A percentile compares a stretch with the other conserved stretches of the same genome.
These are phyloP conservation scores for Syndactyla subalaris DNA, from an alignment of 2,797 vertebrate species.

Conservation along the genomic window DNA sequence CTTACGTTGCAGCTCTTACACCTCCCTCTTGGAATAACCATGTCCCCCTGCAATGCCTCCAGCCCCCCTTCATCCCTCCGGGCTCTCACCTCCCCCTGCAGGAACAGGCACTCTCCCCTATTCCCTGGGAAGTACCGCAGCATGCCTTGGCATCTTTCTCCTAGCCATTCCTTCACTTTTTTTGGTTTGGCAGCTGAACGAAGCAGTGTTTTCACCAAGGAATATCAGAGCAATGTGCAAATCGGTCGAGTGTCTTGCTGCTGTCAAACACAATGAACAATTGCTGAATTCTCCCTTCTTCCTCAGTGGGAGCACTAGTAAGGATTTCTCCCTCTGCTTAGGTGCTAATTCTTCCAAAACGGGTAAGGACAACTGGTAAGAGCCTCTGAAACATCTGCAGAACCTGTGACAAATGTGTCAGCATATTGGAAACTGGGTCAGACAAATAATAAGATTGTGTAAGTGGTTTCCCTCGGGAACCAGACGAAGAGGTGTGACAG, in stretches of 20 bases:
- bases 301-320: not conserved
- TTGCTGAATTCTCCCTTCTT: not conserved
- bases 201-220: not conserved
- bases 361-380: not conserved
- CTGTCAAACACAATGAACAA: constrained; percentile 19
- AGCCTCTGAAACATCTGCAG: not conserved
- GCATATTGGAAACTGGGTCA: constrained; percentile 57
- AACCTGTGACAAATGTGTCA: constrained; percentile 42
- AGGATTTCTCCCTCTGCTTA: not conserved
- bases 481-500: constrained; percentile 22
- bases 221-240: not conserved
- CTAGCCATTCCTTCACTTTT: not conserved
- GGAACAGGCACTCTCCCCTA: not conserved
- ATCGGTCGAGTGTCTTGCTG: not conserved
- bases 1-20: not conserved
- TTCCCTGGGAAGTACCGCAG: not conserved
- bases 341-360: constrained; percentile 14
- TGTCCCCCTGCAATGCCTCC: not conserved
- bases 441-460: constrained; percentile 30
- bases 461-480: constrained; percentile 60
- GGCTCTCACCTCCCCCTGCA: not conserved
- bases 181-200: not conserved
- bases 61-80: not conserved
- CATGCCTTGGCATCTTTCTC: not conserved
- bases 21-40: not conserved